A percentile compares a stretch with the other conserved stretches of the same genome.
Conservation (phyloP, 1,140 invertebrate species). For the Thaumatotibia leucotreta region DNA sequence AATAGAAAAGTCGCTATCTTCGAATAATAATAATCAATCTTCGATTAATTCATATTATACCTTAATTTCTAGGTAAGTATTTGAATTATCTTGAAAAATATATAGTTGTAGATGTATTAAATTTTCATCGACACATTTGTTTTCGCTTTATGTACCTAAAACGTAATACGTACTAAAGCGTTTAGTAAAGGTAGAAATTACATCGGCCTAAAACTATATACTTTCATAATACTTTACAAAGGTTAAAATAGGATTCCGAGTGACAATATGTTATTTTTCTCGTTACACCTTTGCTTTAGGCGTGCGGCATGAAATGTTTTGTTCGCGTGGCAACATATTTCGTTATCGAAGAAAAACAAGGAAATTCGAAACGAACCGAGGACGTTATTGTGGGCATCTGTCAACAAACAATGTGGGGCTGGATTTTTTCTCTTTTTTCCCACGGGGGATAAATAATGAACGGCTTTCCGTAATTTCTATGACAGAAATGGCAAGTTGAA, state of each 20-base stretch:
- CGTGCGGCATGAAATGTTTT: neutral
- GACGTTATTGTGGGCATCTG: neutral
- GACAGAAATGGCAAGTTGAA: neutral
- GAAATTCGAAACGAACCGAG: neutral
- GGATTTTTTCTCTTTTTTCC: neutral
- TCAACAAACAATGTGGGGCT: neutral
- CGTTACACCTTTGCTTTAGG: neutral
- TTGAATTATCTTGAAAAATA: too few species aligned
- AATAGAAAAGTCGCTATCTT: too few species aligned
- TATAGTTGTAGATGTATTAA: too few species aligned
- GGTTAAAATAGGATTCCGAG: neutral
- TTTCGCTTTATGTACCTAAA: too few species aligned
- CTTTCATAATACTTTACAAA: neutral
- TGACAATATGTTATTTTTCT: neutral
- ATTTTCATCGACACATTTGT: too few species aligned
- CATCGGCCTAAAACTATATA: too few species aligned
- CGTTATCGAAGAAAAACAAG: neutral
- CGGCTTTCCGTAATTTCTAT: neutral
- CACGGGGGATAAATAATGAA: neutral
- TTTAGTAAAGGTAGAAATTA: too few species aligned
- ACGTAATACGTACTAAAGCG: too few species aligned
- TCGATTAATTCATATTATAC: too few species aligned
- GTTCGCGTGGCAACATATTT: neutral
- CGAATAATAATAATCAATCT: too few species aligned
- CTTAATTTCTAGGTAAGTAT: too few species aligned